These are phyloP conservation scores for Chionodraco myersi DNA, from an alignment of 2,113 vertebrate species.

Conservation along the genomic window DNA sequence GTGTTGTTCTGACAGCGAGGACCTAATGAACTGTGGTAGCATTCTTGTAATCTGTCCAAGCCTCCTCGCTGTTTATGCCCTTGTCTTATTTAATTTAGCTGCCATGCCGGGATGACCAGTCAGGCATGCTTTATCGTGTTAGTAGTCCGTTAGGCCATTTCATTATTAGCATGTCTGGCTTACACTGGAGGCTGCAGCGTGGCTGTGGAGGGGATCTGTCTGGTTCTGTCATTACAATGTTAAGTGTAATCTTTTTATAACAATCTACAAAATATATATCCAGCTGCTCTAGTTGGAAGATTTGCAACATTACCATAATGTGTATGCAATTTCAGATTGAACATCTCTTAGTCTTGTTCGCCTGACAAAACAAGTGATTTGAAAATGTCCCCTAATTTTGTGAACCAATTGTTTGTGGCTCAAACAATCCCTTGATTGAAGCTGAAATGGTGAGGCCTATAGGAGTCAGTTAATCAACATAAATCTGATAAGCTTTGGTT, in stretches of 20 bases:
- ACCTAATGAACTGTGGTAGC: slow-evolving; percentile 32
- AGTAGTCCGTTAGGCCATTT: slow-evolving; percentile 53
- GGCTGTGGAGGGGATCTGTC: background rate
- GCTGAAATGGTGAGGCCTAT: no score
- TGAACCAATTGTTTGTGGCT: no score
- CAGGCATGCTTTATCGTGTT: slow-evolving; percentile 48
- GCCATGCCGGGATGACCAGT: slow-evolving; percentile 52
- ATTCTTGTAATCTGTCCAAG: slow-evolving; percentile 29
- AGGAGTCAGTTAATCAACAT: no score
- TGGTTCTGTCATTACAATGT: background rate
- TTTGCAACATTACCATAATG: background rate
- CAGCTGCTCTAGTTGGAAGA: background rate
- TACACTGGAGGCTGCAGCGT: slow-evolving; percentile 9
- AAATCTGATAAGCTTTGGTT: no score
- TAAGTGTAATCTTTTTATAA: background rate
- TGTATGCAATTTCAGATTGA: background rate
- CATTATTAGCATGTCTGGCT: slow-evolving; percentile 63
- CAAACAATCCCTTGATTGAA: no score
- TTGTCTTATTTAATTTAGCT: slow-evolving; percentile 61
- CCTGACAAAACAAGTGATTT: background rate
- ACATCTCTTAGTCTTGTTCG: background rate
- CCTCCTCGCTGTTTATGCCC: slow-evolving; percentile 32
- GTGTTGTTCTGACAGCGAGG: slow-evolving; percentile 29
- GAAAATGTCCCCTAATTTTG: background rate
- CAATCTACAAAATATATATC: background rate